phyloP scores from a whole-genome alignment of 2,113 vertebrate genomes.

The Gymnarchus niloticus region DNA sequence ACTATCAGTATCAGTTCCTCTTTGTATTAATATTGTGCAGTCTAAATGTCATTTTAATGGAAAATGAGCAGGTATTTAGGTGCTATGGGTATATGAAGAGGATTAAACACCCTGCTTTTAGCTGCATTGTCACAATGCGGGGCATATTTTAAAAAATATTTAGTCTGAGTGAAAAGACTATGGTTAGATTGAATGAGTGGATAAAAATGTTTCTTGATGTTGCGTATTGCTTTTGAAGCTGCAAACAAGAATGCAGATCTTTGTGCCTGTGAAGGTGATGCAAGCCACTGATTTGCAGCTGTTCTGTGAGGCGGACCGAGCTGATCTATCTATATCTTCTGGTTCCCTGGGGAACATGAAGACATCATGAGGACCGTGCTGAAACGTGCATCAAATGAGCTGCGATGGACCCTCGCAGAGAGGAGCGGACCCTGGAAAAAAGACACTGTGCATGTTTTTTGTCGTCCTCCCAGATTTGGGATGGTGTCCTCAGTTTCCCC shows the following conservation, averaged over 20 bases:
- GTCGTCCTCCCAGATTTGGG: neutral
- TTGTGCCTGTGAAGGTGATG: neutral
- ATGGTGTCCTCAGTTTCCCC: neutral
- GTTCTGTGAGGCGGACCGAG: neutral
- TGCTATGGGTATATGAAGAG: neutral
- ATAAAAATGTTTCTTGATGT: neutral
- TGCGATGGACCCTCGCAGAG: too few species aligned
- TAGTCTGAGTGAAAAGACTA: neutral
- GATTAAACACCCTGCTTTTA: neutral
- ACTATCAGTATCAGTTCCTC: neutral
- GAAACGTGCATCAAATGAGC: too few species aligned
- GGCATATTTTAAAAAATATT: neutral
- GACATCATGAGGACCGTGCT: too few species aligned
- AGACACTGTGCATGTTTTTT: too few species aligned
- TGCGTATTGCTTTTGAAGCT: neutral
- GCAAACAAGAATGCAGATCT: neutral
- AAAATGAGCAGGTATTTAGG: neutral
- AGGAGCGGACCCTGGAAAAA: too few species aligned
- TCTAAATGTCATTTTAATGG: neutral
- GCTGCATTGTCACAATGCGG: neutral
- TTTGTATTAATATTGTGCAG: constrained; percentile 15
- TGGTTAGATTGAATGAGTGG: neutral
- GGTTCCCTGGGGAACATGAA: too few species aligned
- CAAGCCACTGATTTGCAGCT: neutral
- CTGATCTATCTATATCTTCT: too few species aligned